phyloP scores from a whole-genome alignment of 2,888 invertebrate genomes.

The Leptothorax acervorum region DNA sequence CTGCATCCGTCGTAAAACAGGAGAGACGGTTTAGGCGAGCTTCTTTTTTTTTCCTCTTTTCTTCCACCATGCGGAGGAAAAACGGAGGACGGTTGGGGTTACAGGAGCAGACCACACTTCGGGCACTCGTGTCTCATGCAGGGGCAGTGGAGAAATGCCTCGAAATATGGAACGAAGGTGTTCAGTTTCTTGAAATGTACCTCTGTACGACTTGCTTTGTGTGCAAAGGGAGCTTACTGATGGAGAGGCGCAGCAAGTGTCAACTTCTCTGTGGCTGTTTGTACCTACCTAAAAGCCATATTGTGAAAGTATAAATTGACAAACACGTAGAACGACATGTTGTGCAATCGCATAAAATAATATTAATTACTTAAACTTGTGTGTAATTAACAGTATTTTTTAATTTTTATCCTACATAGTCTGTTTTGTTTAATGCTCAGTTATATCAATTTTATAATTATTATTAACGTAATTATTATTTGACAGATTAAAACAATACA shows the following conservation, averaged over 20 bases:
- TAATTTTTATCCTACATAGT: background rate
- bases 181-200: slow-evolving; percentile 24
- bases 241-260: background rate
- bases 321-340: background rate
- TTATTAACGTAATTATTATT: background rate
- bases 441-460: background rate
- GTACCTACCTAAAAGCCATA: background rate
- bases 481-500: background rate
- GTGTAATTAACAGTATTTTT: background rate
- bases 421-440: background rate
- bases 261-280: background rate
- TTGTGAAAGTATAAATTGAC: background rate
- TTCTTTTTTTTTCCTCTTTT: background rate
- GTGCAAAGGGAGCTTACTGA: background rate
- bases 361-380: background rate
- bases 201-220: slow-evolving; percentile 7
- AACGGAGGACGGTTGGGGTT: slow-evolving; percentile 11
- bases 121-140: slow-evolving; percentile 27
- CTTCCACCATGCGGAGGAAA: background rate
- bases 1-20: slow-evolving; percentile 50
- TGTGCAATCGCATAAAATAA: background rate
- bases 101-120: slow-evolving; percentile 18
- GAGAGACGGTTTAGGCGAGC: slow-evolving; percentile 10
- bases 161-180: slow-evolving; percentile 30
- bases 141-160: background rate